Evolutionary conservation across 2,797 vertebrate species (phyloP), one percentile per base, ranked within the genome.

Genomic region (Poeciliopsis presidionis): DNA sequence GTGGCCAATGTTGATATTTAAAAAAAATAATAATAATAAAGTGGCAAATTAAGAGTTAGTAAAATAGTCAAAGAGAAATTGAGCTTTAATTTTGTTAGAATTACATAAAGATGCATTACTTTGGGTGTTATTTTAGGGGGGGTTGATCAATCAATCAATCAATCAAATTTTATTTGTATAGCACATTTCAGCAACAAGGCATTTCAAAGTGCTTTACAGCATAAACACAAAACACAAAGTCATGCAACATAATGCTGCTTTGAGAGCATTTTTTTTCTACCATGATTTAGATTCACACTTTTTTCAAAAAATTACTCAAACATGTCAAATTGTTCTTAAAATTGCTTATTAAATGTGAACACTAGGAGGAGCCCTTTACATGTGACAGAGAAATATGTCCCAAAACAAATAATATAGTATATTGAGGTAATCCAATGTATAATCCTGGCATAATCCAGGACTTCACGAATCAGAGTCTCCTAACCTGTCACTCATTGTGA

Each of bases 361-460:
- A 84, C 86, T 75, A 89, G 92, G 70, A 83, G 94, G 93, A 75
- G 90, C 84, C 75, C 72, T 90, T 69, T 81, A 30, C 84, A 81
- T 53, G 51, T 83, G 36, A 79, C 51, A 86, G 4, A 11, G 9
- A 55, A 16, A 33, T 61, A 18, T 65, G 61, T 65, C 18, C 18
- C 12, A 12, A 36, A 39, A 14, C 49, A 16, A 13, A 55, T 41
- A 25, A 25, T 13, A 36, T 36, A 28, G 25, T 47, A 53, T 49
- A 36, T 49, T 33, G 22, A 73, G 36, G 55, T 61, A 63, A 74
- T 2, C 65, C 7, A 11, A n/a, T 5, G 25, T 47, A 22, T 2
- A 28, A 25, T 13, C 67, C 39, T 20, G 57, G 13, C 5, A 39
- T 39, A 39, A 39, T 39, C 36, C 59, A 57, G 7, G 72, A 33